Evolutionary conservation across 2,113 vertebrate species (phyloP).

Genomic region (Pelvicachromis taeniatus): DNA sequence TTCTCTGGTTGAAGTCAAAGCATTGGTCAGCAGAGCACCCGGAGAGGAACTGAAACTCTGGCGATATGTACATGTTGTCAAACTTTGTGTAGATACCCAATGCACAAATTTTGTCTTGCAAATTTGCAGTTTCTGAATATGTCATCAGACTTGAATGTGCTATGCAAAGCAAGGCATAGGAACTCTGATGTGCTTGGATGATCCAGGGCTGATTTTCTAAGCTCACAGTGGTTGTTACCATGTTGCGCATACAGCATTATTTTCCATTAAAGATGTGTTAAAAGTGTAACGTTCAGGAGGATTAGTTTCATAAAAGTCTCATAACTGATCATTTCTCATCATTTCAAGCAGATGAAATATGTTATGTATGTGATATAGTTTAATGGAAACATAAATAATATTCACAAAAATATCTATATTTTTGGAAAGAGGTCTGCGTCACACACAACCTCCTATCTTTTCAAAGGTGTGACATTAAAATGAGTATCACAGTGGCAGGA

Average conservation of each 20-base stretch:
- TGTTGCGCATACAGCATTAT: background rate
- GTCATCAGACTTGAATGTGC: background rate
- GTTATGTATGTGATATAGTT: no score
- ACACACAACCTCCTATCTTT: background rate
- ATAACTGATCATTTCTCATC: background rate
- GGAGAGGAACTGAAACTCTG: background rate
- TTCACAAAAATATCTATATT: background rate
- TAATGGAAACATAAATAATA: background rate
- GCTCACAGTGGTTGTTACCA: background rate
- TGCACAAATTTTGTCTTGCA: conserved; percentile 32
- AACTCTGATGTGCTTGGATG: background rate
- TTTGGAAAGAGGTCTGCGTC: background rate
- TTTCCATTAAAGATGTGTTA: background rate
- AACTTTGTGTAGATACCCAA: background rate
- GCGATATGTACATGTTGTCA: background rate
- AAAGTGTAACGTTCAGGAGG: background rate
- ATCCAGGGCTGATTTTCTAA: background rate
- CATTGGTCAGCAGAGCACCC: background rate
- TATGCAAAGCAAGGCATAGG: background rate
- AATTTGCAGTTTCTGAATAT: background rate
- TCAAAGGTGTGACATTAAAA: background rate
- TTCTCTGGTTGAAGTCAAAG: background rate
- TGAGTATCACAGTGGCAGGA: background rate
- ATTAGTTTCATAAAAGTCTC: background rate
- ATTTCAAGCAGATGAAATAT: background rate